phyloP scores from a whole-genome alignment of 2,797 vertebrate genomes.

The Mormyrus hasselquistii region DNA sequence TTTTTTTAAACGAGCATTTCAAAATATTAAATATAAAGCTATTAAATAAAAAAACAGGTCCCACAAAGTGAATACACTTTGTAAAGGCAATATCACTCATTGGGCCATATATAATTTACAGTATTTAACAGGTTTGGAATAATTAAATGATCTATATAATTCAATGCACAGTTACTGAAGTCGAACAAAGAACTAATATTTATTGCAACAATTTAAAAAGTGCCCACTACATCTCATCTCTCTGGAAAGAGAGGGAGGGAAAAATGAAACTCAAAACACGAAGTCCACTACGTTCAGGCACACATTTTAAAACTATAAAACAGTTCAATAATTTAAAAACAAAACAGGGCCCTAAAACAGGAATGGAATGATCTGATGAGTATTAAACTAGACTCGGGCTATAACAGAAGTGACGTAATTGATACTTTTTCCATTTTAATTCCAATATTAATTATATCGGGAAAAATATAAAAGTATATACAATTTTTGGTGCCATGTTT shows the following conservation, averaged over 20 bases:
- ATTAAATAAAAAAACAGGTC: slow-evolving; percentile 31
- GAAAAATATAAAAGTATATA: slow-evolving; percentile 63
- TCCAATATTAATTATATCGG: slow-evolving; percentile 45
- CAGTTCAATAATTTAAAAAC: slow-evolving; percentile 23
- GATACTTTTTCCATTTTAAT: slow-evolving; percentile 4
- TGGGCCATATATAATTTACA: slow-evolving; percentile 8
- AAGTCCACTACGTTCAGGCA: slow-evolving; percentile 64
- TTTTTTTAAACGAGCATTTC: slow-evolving; percentile 25
- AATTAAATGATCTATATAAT: slow-evolving; percentile 38
- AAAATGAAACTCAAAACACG: slow-evolving; percentile 45
- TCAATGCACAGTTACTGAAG: slow-evolving; percentile 30
- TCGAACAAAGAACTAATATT: slow-evolving; percentile 32
- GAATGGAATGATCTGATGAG: slow-evolving; percentile 49
- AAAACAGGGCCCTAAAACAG: slow-evolving; percentile 39
- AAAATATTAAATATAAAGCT: slow-evolving; percentile 38
- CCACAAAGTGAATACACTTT: slow-evolving; percentile 19
- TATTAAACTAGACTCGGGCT: not conserved
- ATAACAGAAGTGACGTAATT: not conserved
- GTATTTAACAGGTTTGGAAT: slow-evolving; percentile 27
- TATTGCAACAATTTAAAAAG: slow-evolving; percentile 60
- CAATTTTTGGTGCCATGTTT: slow-evolving; percentile 47
- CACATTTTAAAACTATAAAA: slow-evolving; percentile 55
- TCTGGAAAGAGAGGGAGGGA: slow-evolving; percentile 47
- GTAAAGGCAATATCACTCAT: slow-evolving; percentile 8
- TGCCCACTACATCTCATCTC: slow-evolving; percentile 65